Base-by-base conservation (phyloP, 2,113 vertebrate species). In the Pelmatolapia mariae region DNA sequence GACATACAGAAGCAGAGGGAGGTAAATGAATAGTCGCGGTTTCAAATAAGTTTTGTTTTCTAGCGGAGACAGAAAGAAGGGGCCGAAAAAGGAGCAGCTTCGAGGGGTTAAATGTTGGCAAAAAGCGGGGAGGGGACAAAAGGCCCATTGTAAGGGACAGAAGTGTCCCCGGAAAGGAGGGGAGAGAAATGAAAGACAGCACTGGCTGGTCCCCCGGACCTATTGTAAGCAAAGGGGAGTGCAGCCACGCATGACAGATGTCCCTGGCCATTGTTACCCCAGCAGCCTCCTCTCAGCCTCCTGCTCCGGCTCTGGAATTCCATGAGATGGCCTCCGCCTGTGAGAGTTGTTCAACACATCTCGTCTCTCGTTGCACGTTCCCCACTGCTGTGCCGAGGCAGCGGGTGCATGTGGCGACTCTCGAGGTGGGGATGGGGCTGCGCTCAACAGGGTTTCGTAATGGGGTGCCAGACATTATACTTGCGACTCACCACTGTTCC, bases 241-340 rank as follows among this genome's bases (percentile, higher is more conserved):
- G 95, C 95, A 96, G 95, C 96, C 96, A 96, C 94, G 95, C 96
- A 96, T 96, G 96, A 97, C 96, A 97, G 96, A 97, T 97, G 96
- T 95, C 96, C 94, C 82, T 78, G 82, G 89, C 88, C 86, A 96
- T 97, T 97, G 96, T 96, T 96, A 93, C 90, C 57, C 86, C 91
- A 89, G 94, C 93, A 95, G 94, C 93, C 94, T 94, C 93, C 94
- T 93, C 94, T 94, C 81, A 90, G 93, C 95, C 95, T 95, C 93
- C 95, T 93, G 92, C 92, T 91, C 88, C 26, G 19, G 85, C 81
- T 88, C 92, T 94, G 94, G 91, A 93, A 96, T 96, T 95, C 96
- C 95, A 93, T 57, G 88, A 93, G 95, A 96, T 63, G 79, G 90
- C 91, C 90, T 93, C 89, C 36, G 90, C 84, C 88, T 89, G 93